Percentiles rank a stretch among this genome's conserved stretches.
Evolutionary conservation across 2,888 invertebrate genomes (phyloP).

Genomic region (Tortricodes alternella): DNA sequence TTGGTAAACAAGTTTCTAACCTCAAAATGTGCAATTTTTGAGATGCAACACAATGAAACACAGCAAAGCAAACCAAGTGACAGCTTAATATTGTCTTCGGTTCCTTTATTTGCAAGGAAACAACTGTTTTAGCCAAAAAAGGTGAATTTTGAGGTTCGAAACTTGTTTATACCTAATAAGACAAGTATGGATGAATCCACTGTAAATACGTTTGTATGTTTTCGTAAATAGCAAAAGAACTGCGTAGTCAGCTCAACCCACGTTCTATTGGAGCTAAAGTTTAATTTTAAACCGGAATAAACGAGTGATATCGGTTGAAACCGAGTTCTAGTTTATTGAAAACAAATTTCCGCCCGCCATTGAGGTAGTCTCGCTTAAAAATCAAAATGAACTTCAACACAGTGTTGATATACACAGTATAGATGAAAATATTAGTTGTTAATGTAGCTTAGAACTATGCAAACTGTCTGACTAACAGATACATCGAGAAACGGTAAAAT

Average conservation of each 20-base stretch:
- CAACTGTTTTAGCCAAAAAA: too few species aligned
- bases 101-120: too few species aligned
- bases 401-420: neutral
- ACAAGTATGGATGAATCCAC: too few species aligned
- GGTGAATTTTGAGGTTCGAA: too few species aligned
- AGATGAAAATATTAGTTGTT: neutral
- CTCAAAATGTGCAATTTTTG: too few species aligned
- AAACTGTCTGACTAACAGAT: too few species aligned
- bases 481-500: too few species aligned
- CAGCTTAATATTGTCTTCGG: too few species aligned
- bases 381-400: conserved; percentile 17
- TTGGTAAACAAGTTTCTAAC: too few species aligned
- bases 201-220: neutral
- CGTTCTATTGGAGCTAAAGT: neutral
- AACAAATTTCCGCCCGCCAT: conserved; percentile 23
- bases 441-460: neutral
- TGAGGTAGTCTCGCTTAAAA: conserved; percentile 19
- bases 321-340: conserved; percentile 26
- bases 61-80: too few species aligned
- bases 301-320: conserved; percentile 6
- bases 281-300: conserved; percentile 13
- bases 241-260: neutral
- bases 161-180: too few species aligned
- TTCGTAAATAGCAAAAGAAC: neutral
- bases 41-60: too few species aligned